phyloP scores from a whole-genome alignment of 1,140 invertebrate species.

The Venturia canescens region DNA sequence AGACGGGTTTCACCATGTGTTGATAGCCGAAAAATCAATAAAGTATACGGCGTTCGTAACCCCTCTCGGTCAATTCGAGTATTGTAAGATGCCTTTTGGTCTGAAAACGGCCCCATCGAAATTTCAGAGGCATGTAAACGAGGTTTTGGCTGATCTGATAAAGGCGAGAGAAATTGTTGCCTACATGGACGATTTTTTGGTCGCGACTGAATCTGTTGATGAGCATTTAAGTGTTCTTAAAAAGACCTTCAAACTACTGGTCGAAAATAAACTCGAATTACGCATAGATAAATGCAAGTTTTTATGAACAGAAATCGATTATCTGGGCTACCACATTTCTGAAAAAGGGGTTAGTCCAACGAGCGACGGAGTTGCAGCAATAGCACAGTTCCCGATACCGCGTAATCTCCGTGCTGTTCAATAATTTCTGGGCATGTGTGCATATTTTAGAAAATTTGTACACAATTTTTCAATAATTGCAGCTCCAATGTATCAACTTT shows the following conservation, averaged over 20 bases:
- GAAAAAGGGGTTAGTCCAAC: not conserved
- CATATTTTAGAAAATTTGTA: constrained; percentile 29
- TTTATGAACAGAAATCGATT: not conserved
- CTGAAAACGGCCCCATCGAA: not conserved
- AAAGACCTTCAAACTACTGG: not conserved
- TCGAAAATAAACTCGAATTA: not conserved
- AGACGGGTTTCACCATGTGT: not conserved
- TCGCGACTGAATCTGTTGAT: not conserved
- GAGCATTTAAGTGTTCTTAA: not conserved
- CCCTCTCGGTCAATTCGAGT: not conserved
- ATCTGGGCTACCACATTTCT: not conserved
- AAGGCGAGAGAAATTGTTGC: not conserved
- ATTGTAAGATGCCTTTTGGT: constrained; percentile 60
- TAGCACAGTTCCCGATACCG: not conserved
- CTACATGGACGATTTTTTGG: not conserved
- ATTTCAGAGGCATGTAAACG: not conserved
- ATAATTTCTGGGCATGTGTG: not conserved
- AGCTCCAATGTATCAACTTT: constrained; percentile 52
- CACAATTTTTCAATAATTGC: constrained; percentile 46
- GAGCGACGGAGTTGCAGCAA: not conserved
- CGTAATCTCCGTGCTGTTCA: not conserved
- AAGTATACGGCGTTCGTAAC: not conserved
- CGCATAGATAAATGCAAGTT: not conserved
- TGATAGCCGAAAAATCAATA: not conserved
- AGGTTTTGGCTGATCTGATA: not conserved